Base-by-base conservation (phyloP, 2,797 vertebrate genomes). In the Eremophila alpestris region DNA sequence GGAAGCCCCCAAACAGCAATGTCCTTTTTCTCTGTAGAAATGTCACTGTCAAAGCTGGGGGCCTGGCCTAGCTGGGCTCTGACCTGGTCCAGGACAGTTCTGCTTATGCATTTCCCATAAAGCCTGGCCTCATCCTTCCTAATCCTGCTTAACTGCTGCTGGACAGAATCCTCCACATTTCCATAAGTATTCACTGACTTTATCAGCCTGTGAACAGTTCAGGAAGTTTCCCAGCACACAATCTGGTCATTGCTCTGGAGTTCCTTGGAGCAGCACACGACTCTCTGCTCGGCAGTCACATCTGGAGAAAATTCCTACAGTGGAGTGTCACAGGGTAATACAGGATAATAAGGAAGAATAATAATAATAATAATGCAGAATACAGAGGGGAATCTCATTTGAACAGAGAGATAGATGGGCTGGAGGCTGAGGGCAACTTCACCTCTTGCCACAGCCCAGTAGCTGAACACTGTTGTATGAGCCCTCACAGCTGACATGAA, bases 401-500 rank as follows among this genome's bases (percentile, higher is more conserved):
- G 38, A 63, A 32, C 32, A 49, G 23, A 2, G 11, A 63, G 27
- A 30, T 18, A 67, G 48, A 43, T 55, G 69, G 27, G 62, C 34
- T 74, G 38, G 11, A 62, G 7, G 29, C 56, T 29, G 36, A 46
- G 27, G 21, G 20, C 14, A 59, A 3, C 67, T 43, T 69, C 22
- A 63, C 16, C 5, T 60, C 45, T 45, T 48, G 16, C 19, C 36
- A 30, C 0, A 5, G 59, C 65, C 51, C 71, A 27, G 10, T 13
- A 87, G 65, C 43, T 21, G 29, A 43, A 27, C 12, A 7, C 8
- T 59, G 16, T 8, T 41, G 5, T 5, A 13, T 1, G 14, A 73
- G n/a, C 19, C 36, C 78, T 19, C 2, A 0, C 2, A 60, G 55
- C n/a, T 46, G 23, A 41, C 5, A 8, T 0, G 1, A 69, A 52